These are phyloP conservation scores for Progne subis DNA, from an alignment of 2,113 vertebrate species.

Conservation along the genomic window DNA sequence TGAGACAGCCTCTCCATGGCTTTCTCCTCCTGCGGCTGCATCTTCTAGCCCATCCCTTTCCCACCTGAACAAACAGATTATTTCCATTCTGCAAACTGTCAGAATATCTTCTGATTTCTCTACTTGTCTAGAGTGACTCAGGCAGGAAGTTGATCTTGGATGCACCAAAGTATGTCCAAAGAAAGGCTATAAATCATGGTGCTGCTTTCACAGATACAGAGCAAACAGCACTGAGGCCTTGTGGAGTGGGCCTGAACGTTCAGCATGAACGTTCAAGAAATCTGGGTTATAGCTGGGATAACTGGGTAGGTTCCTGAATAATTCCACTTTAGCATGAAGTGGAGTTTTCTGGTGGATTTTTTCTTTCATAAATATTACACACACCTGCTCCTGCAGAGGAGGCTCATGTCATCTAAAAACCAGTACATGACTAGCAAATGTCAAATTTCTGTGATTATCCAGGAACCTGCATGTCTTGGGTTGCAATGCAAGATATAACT, in stretches of 20 bases:
- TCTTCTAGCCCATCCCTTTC: not conserved
- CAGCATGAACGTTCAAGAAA: not conserved
- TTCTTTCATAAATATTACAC: not conserved
- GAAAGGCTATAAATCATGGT: not conserved
- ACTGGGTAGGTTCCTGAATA: not conserved
- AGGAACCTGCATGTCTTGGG: not conserved
- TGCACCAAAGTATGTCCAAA: not conserved
- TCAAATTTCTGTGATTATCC: not conserved
- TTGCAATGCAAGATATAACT: too few relatives aligned
- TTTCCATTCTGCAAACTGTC: not conserved
- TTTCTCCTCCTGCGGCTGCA: not conserved
- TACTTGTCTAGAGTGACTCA: not conserved
- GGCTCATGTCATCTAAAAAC: not conserved
- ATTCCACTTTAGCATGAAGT: not conserved
- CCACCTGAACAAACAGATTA: not conserved
- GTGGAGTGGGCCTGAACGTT: not conserved
- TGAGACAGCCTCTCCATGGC: fast-evolving
- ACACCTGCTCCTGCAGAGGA: not conserved
- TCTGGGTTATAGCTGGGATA: not conserved
- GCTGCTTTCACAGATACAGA: not conserved
- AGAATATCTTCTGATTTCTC: not conserved
- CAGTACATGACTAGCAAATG: too few relatives aligned
- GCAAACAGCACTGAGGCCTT: not conserved
- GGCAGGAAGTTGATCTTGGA: not conserved
- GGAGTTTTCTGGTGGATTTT: not conserved